Base-by-base conservation (phyloP, 2,888 invertebrate genomes). In the Caenorhabditis becei region DNA sequence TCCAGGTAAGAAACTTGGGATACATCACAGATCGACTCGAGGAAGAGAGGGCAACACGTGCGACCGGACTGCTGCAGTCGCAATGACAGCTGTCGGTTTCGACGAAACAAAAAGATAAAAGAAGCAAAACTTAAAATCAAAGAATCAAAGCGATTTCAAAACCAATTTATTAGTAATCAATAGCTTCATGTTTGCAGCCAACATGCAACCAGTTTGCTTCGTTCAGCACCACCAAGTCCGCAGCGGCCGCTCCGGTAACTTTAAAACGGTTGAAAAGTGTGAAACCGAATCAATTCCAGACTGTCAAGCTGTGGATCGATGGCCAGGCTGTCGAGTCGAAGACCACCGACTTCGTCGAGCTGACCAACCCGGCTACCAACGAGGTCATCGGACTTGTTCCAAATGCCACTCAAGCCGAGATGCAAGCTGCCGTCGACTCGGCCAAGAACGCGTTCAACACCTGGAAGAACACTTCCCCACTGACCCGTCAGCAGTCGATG, bases 271-370 rank as follows among this genome's bases (percentile, higher is more conserved):
- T 7, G 54, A 59, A 8, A 26, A 53, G 20, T 53, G 37, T 23
- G 26, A 54, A 23, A 66, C n/a, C 10, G 14, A 75, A 23, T 28
- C 32, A 7, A 8, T 2, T 5, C 51, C 49, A 86, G 67, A 88
- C 86, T n/a, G 89, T 90, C 8, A 97, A 98, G 92, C 94, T 97
- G 79, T 99, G 95, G 92, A 96, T 99, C 88, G 95, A 98, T 93
- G 97, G 97, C 71, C 94, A 97, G 92, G 95, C 95, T 92, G 92
- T 94, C 80, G 97, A 99, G 82, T 99, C 98, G 0, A 95, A 97
- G 92, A 94, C 97, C 0, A 94, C 93, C 24, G 95, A 97, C 89
- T 99, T 96, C 95, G 95, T 97, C 89, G 97, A 98, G 89, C 94
- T 99, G 11, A 95, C 95, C 86, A 95, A 99, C 92, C 99, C 99